Conservation (phyloP, 2,888 invertebrate genomes). For the Cephus nigrinus region DNA sequence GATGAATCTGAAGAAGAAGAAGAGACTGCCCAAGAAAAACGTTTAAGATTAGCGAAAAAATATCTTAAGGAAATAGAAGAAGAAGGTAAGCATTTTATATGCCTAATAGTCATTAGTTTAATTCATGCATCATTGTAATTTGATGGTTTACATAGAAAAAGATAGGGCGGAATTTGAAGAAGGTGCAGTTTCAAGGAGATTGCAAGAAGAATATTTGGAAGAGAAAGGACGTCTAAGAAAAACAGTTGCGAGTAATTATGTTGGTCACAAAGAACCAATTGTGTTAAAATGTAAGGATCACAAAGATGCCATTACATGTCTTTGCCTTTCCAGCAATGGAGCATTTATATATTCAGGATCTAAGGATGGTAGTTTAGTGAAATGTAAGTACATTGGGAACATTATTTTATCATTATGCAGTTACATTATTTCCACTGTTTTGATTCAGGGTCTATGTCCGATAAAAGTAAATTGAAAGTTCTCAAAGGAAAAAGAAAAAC, state of each 20-base stretch:
- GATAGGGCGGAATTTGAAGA: conserved; percentile 75
- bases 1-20: conserved; percentile 70
- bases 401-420: conserved; percentile 7
- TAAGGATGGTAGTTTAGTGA: conserved; percentile 88
- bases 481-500: conserved; percentile 57
- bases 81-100: conserved; percentile 68
- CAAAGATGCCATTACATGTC: conserved; percentile 80
- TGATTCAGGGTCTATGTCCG: conserved; percentile 70
- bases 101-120: background rate
- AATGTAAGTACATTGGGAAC: conserved; percentile 73
- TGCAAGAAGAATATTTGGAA: conserved; percentile 88
- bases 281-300: conserved; percentile 81
- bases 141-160: conserved; percentile 68
- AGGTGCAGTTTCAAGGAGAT: conserved; percentile 77
- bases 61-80: conserved; percentile 88
- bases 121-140: background rate
- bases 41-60: conserved; percentile 87
- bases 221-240: conserved; percentile 84
- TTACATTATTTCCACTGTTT: background rate
- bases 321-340: conserved; percentile 81
- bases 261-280: conserved; percentile 64
- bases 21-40: conserved; percentile 92
- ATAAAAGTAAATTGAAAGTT: conserved; percentile 71
- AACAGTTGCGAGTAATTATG: conserved; percentile 77
- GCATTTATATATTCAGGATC: conserved; percentile 83